Base-by-base conservation (phyloP, 1,140 invertebrate species). In the Polypedilum pembai region DNA sequence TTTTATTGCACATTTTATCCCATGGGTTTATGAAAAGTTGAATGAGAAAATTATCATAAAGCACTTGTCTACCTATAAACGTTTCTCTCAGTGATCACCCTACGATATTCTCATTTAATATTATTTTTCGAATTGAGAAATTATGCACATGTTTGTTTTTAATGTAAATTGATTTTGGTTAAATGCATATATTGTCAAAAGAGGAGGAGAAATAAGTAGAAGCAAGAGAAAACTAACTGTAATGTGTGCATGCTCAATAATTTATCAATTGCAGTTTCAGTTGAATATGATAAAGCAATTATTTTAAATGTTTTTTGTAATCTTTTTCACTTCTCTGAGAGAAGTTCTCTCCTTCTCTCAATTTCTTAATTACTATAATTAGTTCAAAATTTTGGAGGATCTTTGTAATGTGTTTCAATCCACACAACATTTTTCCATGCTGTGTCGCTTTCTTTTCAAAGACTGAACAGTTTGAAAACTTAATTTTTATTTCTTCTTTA, bases 11-110 rank as follows among this genome's bases (percentile, higher is more conserved):
- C 5, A 33, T 33, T 33, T 5, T 33, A 33, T 33, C 24, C 24
- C 5, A 33, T 33, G 5, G 24, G 24, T 33, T 33, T 5, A 33
- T 33, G 24, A 33, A 33, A 33, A 33, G 5, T 33, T 33, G 24
- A 33, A 33, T 12, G 45, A 18, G 65, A 69, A 20, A 20, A 69
- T 69, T 69, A 69, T 69, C 65, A 69, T 69, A 20, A 69, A 18
- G 65, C 65, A 69, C 65, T 69, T 56, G 45, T n/a, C 12, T 56
- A n/a, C 45, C n/a, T 12, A n/a, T 56, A n/a, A 15, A 56, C 12
- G 12, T 56, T n/a, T 56, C 3, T 56, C 12, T 33, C 5, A 33
- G 5, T 33, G 24, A 33, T 33, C 24, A 5, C 24, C 5, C 24
- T 33, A 5, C 5, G 24, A 33, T 33, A 33, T 33, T 33, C 5